Evolutionary conservation across 2,888 invertebrate species (phyloP).

Genomic region (Tachina fera): DNA sequence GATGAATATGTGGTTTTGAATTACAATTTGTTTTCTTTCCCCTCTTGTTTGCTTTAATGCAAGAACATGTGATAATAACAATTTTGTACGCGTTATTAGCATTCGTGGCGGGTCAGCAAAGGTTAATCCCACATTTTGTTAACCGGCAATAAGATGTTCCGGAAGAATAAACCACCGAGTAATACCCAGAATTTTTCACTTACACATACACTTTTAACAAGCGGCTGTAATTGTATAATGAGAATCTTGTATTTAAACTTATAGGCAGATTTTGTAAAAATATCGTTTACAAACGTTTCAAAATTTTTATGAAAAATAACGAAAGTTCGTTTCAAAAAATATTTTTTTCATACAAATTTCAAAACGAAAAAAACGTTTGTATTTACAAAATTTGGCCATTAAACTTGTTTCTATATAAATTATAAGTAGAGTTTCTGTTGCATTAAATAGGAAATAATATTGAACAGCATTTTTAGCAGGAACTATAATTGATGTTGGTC

Average conservation of each 20-base stretch:
- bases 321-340: too few relatives aligned
- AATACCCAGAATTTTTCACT: conserved; percentile 9
- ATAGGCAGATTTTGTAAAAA: too few relatives aligned
- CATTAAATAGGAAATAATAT: too few relatives aligned
- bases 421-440: too few relatives aligned
- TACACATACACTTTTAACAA: neutral
- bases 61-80: conserved; percentile 11
- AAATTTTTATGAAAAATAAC: too few relatives aligned
- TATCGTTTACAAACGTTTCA: too few relatives aligned
- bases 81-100: conserved; percentile 44
- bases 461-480: too few relatives aligned
- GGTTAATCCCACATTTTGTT: conserved; percentile 53
- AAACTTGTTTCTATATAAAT: too few relatives aligned
- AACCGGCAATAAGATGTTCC: conserved; percentile 13
- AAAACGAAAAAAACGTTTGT: too few relatives aligned
- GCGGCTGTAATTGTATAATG: neutral
- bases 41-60: neutral
- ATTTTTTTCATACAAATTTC: too few relatives aligned
- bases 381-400: too few relatives aligned
- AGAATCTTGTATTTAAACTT: neutral
- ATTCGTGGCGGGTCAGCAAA: conserved; percentile 52
- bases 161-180: conserved; percentile 6
- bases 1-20: conserved; percentile 54
- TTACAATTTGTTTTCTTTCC: neutral
- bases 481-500: too few relatives aligned